Evolutionary conservation across 2,888 invertebrate genomes (phyloP).

Genomic region (Arenicola marina): DNA sequence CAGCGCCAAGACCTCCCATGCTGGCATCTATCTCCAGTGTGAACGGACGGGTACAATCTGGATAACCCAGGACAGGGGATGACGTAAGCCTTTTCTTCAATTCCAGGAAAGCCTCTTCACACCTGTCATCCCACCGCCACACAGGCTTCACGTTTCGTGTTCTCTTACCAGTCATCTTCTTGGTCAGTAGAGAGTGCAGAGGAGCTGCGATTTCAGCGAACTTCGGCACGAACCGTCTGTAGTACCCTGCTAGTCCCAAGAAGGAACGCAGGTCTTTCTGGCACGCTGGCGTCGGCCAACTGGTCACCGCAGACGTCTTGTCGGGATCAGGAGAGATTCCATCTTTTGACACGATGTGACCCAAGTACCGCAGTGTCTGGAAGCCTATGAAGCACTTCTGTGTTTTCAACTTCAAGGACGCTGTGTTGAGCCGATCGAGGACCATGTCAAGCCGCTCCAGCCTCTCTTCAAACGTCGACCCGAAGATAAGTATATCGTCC

Average conservation of each 20-base stretch:
- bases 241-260: constrained; percentile 31
- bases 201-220: constrained; percentile 32
- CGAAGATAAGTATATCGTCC: constrained; percentile 36
- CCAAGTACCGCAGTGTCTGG: constrained; percentile 18
- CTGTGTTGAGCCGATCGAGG: constrained; percentile 21
- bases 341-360: constrained; percentile 20
- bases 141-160: constrained; percentile 6
- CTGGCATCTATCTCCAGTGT: constrained; percentile 34
- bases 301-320: constrained; percentile 23
- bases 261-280: constrained; percentile 21
- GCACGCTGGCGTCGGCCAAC: constrained; percentile 27
- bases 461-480: constrained; percentile 28
- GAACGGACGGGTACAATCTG: constrained; percentile 30
- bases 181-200: constrained; percentile 23
- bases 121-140: neutral
- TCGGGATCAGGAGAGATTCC: constrained; percentile 29
- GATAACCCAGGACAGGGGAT: constrained; percentile 31
- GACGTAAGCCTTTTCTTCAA: constrained; percentile 13
- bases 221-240: constrained; percentile 27
- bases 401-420: constrained; percentile 31
- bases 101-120: neutral
- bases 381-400: constrained; percentile 30
- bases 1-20: constrained; percentile 29
- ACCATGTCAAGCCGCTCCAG: constrained; percentile 30
- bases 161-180: too few relatives aligned